Evolutionary conservation across 2,888 invertebrate species (phyloP), one percentile per base, ranked within the genome.

Genomic region (Ischnura elegans): DNA sequence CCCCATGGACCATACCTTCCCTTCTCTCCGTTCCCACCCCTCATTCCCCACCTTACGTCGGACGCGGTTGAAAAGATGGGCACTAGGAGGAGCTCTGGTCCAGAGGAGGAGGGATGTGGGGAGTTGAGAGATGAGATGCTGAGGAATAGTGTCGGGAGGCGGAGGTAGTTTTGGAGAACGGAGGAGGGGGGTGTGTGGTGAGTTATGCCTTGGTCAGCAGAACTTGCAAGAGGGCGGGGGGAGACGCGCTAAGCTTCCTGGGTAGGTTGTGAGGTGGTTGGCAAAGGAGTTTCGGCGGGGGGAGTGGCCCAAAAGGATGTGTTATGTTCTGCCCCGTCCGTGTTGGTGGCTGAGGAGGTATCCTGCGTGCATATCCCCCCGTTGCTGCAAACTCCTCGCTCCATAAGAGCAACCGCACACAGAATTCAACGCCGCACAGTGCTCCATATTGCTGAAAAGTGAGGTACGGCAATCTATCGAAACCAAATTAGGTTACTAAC

Each of bases 191-290:
- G 51, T 55, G 42, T 42, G 90, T 66, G 66, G 90, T 90, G 90
- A 90, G 90, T 90, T 90, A 90, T 90, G 90, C 90, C 61, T 90
- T 43, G 90, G 90, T 90, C 90, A 90, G 90, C 90, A 61, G 90
- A 61, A 90, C 90, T 55, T 61, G 61, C 61, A 43, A 29, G 42
- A 21, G 90, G 43, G 87, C 19, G 42, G 43, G 43, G 61, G 42
- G 61, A 42, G 36, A 55, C 42, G 36, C 51, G 87, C 87, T 86
- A 86, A 86, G 86, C 86, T 51, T 87, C 55, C 76, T 76, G 36
- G 76, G 76, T 36, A 36, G 76, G n/a, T 76, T 46, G 46, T 61
- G 86, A 45, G 86, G 45, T 45, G 45, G 86, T n/a, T 25, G 36
- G 87, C 29, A 29, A 47, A 42, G 87, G 16, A 61, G 87, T 25